These are phyloP conservation scores for Periparus ater DNA, from an alignment of 2,797 vertebrate species.

Conservation along the genomic window DNA sequence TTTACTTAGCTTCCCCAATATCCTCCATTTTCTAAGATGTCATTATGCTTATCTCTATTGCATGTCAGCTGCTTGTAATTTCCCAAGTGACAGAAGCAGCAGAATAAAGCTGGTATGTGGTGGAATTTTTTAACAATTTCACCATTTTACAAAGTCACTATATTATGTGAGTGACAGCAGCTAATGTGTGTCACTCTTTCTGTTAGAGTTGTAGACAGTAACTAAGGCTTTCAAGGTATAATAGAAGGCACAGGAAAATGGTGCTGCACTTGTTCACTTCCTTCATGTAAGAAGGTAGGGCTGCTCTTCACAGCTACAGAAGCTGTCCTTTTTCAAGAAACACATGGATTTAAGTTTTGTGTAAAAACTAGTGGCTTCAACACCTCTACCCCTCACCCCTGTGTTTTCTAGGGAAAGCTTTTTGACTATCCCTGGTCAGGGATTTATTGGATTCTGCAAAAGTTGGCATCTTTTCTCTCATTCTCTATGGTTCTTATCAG, in stretches of 20 bases:
- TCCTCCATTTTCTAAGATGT: not conserved
- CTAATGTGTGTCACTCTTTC: not conserved
- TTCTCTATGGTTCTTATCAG: not conserved
- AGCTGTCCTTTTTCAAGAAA: not conserved
- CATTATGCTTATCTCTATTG: not conserved
- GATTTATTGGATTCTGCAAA: not conserved
- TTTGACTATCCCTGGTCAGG: not conserved
- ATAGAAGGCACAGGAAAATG: not conserved
- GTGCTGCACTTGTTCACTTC: not conserved
- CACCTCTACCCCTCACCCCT: fast-evolving
- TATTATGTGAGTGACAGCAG: not conserved
- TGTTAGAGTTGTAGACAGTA: not conserved
- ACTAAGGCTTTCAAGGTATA: not conserved
- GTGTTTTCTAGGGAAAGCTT: not conserved
- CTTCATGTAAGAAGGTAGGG: not conserved
- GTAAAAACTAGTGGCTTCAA: not conserved
- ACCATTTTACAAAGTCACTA: not conserved
- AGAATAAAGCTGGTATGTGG: not conserved
- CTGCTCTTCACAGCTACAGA: not conserved
- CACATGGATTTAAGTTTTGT: not conserved
- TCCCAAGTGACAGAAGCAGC: not conserved
- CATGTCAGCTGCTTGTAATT: not conserved
- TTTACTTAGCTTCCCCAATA: not conserved
- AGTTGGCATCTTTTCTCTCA: not conserved
- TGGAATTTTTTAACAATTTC: not conserved